Conservation (phyloP, 2,797 vertebrate genomes). For the Trematomus bernacchii region DNA sequence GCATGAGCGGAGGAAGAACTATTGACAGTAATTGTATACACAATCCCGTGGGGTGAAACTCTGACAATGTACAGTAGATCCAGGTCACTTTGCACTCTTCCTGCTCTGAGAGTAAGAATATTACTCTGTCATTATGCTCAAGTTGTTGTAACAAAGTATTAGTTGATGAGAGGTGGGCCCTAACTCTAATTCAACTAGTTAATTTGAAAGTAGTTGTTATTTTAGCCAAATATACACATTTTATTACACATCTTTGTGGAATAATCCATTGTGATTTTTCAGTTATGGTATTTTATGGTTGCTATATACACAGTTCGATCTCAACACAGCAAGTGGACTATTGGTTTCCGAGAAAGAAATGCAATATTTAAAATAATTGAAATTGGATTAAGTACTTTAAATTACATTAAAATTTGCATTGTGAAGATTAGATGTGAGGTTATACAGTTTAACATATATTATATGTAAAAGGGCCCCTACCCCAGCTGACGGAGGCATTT, state of each 20-base stretch:
- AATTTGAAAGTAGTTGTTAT: not conserved
- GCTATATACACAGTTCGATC: too few relatives aligned
- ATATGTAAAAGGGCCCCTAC: not conserved
- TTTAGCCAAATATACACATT: not conserved
- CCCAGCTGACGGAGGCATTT: not conserved
- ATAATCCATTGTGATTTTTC: too few relatives aligned
- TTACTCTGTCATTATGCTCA: slow-evolving; percentile 6
- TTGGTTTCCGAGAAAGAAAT: too few relatives aligned
- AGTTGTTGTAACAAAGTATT: slow-evolving; percentile 9
- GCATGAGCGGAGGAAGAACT: not conserved
- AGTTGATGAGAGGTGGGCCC: slow-evolving; percentile 13
- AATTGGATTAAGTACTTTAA: not conserved
- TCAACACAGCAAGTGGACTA: too few relatives aligned
- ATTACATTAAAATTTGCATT: not conserved
- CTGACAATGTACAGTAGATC: not conserved
- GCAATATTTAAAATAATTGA: too few relatives aligned
- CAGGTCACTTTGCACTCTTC: slow-evolving; percentile 14
- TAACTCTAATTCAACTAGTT: not conserved
- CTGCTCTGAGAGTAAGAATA: slow-evolving; percentile 1
- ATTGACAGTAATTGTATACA: slow-evolving; percentile 13
- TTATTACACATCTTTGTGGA: too few relatives aligned
- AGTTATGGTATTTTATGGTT: too few relatives aligned
- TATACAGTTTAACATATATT: not conserved
- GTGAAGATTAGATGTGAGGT: not conserved
- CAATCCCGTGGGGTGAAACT: slow-evolving; percentile 7